Evolutionary conservation across 2,888 invertebrate genomes (phyloP), one percentile per base, ranked within the genome.

Genomic region (Ochropacha duplaris): DNA sequence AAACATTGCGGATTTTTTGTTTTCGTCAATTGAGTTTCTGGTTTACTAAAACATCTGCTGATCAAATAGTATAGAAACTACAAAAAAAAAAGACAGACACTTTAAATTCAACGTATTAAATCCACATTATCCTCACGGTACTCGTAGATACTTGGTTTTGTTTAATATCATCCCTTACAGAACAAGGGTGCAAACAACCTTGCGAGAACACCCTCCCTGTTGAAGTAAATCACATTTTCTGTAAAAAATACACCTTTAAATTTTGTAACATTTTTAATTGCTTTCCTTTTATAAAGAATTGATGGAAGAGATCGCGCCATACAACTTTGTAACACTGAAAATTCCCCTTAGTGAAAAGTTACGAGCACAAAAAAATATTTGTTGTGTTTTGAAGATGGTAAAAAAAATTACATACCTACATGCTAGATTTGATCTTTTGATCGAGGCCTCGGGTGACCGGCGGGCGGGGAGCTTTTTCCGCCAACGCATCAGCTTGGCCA

Each of bases 141-240:
- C 72, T 73, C 76, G 65, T 76, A 76, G 80, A 79, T 80, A 78
- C 80, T 78, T 52, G 16, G 44, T 81, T 78, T 81, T 83, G 81
- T 81, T 83, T 84, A 88, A 90, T 86, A 88, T 85, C 83, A 84
- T 84, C 85, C 86, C 86, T 74, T 31, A 4, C 78, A 80, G 77
- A 79, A 75, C 76, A 80, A 84, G 90, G 89, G 89, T 86, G 87
- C 83, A 88, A n/a, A n/a, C n/a, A n/a, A n/a, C 81, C 84, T 84
- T 73, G 68, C 72, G 65, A 66, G 59, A 74, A 66, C 61, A 75
- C 77, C 80, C 82, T 79, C 81, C 83, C 77, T 79, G 74, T 76
- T 75, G 80, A 77, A 83, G 79, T 79, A 87, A 91, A 90, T 88
- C 91, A 87, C 87, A 89, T 88, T 84, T 79, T 72, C 83, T 80